These are phyloP conservation scores for Hemicordylus capensis DNA, from an alignment of 2,113 vertebrate genomes.

Conservation along the genomic window DNA sequence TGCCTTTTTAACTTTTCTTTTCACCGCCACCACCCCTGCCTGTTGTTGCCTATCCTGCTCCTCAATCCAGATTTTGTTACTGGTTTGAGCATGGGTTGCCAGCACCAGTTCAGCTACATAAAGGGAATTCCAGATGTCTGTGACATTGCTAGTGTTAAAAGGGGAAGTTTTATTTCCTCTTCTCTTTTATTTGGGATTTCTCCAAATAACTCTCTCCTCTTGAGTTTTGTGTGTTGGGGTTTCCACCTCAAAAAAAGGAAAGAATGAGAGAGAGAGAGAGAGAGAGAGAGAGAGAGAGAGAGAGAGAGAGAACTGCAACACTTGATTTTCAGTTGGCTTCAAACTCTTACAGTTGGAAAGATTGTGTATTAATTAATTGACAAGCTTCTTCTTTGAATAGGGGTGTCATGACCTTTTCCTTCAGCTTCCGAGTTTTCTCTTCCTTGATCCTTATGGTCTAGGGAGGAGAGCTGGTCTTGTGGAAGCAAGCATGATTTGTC, in stretches of 20 bases:
- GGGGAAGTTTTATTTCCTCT: conserved; percentile 45
- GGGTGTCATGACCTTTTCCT: neutral
- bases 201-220: conserved; percentile 28
- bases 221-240: too few species aligned
- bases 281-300: conserved; percentile 33
- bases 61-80: conserved; percentile 68
- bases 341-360: conserved; percentile 70
- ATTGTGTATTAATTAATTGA: conserved; percentile 94
- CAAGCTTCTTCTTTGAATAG: conserved; percentile 70
- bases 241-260: too few species aligned
- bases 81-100: conserved; percentile 62
- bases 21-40: conserved; percentile 40
- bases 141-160: conserved; percentile 83
- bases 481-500: too few species aligned
- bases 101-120: conserved; percentile 58
- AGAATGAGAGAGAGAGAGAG: too few species aligned
- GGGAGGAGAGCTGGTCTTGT: too few species aligned
- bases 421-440: neutral
- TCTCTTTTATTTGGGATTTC: conserved; percentile 55
- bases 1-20: neutral
- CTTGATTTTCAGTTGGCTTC: conserved; percentile 58
- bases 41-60: conserved; percentile 61
- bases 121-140: conserved; percentile 79
- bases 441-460: neutral
- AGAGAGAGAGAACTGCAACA: conserved; percentile 30